Evolutionary conservation across 2,113 vertebrate genomes (phyloP), one percentile per base, ranked within the genome.

Genomic region (Clinocottus analis): DNA sequence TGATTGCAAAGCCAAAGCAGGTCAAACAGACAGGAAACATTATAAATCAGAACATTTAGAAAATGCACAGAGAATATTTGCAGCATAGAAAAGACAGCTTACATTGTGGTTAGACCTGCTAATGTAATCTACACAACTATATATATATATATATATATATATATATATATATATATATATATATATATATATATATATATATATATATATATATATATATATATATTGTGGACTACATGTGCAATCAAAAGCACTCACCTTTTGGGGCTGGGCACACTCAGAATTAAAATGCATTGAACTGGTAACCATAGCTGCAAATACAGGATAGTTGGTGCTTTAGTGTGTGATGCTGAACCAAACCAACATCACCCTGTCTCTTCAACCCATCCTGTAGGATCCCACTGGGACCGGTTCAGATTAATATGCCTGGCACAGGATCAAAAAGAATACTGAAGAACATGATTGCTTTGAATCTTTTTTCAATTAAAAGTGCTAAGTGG

Each of bases 231-330:
- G 67, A 33, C 6, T 47, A 41, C 2, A 13, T 31, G 21, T 53
- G 19, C 16, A 39, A 19, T 37, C 4, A 1, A 45, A 49, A 35
- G 64, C 13, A 5, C 6, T 68, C 41, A 56, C 12, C 19, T 41
- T 31, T 37, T 11, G 2, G 45, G 35, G 8, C 35, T 33, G 16
- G 33, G 35, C 1, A 41, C 41, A 53, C 55, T 41, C n/a, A 35
- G 23, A 49, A 56, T 62, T 73, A 39, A 58, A 60, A 59, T 72
- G 7, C 55, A 49, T 23, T 55, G 14, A 72, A 23, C 35, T 39
- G 31, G 31, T 45, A 60, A 61, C 51, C 66, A 47, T 55, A 29
- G 25, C 2, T 72, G 29, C 1, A 0, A 37, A 25, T n/a, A n/a
- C 14, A 21, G 23, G n/a, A 51, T 2, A 39, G 53, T 27, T 27